Conservation (phyloP, 1,140 invertebrate species). For the Triops longicaudatus region DNA sequence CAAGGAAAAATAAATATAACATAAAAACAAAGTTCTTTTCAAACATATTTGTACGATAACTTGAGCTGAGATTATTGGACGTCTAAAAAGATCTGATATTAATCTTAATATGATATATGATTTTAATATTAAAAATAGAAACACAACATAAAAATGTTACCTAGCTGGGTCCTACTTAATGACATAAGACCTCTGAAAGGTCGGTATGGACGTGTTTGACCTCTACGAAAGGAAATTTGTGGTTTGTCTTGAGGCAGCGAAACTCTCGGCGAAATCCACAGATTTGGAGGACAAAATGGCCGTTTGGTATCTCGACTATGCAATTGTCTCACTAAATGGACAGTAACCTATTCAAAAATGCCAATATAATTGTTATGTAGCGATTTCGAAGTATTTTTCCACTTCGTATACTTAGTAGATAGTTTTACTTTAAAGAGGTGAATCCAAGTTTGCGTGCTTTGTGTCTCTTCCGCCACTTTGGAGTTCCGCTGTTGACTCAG, state of each 20-base stretch:
- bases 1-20: background rate
- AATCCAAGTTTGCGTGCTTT: slow-evolving; percentile 45
- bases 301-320: slow-evolving; percentile 68
- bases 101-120: too few species aligned
- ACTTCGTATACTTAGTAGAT: slow-evolving; percentile 26
- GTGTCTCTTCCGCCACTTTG: slow-evolving; percentile 32
- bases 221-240: background rate
- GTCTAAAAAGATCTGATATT: too few species aligned
- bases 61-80: background rate
- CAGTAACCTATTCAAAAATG: slow-evolving; percentile 47
- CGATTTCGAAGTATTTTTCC: slow-evolving; percentile 17
- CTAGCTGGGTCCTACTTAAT: slow-evolving; percentile 22
- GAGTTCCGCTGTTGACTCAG: slow-evolving; percentile 30
- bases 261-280: slow-evolving; percentile 67
- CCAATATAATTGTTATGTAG: slow-evolving; percentile 18
- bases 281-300: slow-evolving; percentile 62
- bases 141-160: background rate
- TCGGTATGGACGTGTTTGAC: slow-evolving; percentile 16
- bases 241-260: slow-evolving; percentile 45
- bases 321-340: slow-evolving; percentile 65
- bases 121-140: background rate
- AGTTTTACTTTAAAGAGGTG: slow-evolving; percentile 50
- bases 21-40: slow-evolving; percentile 26
- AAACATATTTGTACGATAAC: background rate
- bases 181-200: slow-evolving; percentile 21